Percentiles rank a stretch among this genome's conserved stretches.
Conservation (phyloP, 2,797 vertebrate genomes). For the Erpetoichthys calabaricus region DNA sequence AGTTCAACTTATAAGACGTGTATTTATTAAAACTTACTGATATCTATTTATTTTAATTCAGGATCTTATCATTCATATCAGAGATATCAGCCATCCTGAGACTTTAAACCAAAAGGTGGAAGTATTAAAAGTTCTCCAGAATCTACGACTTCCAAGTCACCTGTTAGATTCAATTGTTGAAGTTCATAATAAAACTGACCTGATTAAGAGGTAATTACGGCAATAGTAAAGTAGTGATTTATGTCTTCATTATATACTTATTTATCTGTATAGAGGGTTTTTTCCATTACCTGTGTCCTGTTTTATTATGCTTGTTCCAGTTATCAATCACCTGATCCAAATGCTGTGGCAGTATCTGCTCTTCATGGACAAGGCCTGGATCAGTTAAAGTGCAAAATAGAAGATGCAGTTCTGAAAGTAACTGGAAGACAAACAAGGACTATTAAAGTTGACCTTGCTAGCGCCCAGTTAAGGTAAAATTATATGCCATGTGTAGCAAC, state of each 20-base stretch:
- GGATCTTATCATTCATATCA: constrained; percentile 81
- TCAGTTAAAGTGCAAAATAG: constrained; percentile 48
- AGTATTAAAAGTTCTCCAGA: constrained; percentile 62
- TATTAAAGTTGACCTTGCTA: constrained; percentile 56
- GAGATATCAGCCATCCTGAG: constrained; percentile 85
- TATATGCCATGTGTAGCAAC: neutral
- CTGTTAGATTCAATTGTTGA: constrained; percentile 69
- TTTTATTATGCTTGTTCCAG: constrained; percentile 29
- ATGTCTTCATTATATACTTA: neutral
- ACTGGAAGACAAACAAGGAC: constrained; percentile 59
- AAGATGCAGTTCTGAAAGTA: constrained; percentile 47
- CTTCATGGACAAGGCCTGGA: constrained; percentile 55
- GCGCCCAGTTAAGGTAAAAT: constrained; percentile 66
- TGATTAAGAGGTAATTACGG: constrained; percentile 56
- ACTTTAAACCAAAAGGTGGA: constrained; percentile 66
- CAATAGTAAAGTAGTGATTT: neutral
- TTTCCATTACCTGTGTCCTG: neutral
- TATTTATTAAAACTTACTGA: too few relatives aligned
- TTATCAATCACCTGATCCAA: constrained; percentile 42
- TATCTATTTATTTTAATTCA: constrained; percentile 22
- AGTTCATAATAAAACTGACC: constrained; percentile 88
- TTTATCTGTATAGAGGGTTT: neutral
- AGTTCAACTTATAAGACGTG: too few relatives aligned
- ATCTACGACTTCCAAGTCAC: constrained; percentile 55
- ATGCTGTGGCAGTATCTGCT: constrained; percentile 57